Conservation (phyloP, 2,888 invertebrate species). For the Cyaniris semiargus region DNA sequence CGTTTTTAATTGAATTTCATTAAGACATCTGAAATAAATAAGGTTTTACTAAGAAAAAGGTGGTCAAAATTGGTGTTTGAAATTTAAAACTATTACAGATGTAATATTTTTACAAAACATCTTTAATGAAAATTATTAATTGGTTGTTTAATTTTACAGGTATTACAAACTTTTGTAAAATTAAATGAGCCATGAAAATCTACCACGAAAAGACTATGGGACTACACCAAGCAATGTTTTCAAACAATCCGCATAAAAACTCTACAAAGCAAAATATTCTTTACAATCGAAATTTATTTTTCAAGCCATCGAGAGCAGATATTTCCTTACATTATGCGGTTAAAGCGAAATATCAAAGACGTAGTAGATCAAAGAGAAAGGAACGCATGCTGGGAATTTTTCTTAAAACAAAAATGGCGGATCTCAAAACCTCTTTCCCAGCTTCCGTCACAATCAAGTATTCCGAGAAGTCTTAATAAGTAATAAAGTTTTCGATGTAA, state of each 20-base stretch:
- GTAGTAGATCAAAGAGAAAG: background rate
- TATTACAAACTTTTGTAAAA: no score
- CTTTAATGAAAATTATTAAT: no score
- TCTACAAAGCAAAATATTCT: background rate
- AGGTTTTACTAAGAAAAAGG: background rate
- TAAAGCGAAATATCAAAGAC: conserved; percentile 5
- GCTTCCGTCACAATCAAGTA: no score
- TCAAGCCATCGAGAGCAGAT: background rate
- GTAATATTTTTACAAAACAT: no score
- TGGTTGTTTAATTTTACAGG: no score
- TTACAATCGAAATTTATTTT: background rate
- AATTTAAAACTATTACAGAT: no score
- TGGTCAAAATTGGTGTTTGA: no score
- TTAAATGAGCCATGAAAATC: no score
- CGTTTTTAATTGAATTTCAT: background rate
- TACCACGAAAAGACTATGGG: no score
- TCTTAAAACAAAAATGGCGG: background rate
- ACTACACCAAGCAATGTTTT: no score
- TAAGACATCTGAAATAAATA: background rate
- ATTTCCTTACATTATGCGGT: background rate
- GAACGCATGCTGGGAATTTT: background rate
- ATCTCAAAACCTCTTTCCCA: background rate
- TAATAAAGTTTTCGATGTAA: no score
- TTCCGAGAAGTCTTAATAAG: no score
- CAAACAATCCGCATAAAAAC: background rate